A percentile compares a stretch with the other conserved stretches of the same genome.
Conservation (phyloP, 2,888 invertebrate species). For the Ochropleura leucogaster region DNA sequence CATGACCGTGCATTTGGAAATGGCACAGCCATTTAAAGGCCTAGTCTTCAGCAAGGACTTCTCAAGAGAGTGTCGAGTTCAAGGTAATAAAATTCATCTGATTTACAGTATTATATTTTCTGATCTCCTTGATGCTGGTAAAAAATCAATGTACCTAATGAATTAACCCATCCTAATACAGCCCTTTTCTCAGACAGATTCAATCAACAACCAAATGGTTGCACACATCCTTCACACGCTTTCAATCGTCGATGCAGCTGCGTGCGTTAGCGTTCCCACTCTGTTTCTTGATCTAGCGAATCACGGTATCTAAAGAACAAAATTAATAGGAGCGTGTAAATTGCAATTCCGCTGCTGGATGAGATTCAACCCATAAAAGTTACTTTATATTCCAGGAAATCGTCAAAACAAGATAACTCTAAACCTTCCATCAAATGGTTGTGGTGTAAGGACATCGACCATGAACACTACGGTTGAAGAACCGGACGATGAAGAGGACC, state of each 20-base stretch:
- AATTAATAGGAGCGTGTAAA: neutral
- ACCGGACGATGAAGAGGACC: slow-evolving; percentile 84
- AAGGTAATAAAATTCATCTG: slow-evolving; percentile 82
- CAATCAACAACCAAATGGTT: neutral
- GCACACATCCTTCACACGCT: neutral
- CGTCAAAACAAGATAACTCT: slow-evolving; percentile 85
- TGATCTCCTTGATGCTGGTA: neutral
- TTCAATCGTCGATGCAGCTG: neutral
- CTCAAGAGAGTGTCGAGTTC: slow-evolving; percentile 92
- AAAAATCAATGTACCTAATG: neutral
- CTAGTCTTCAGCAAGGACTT: slow-evolving; percentile 94
- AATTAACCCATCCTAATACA: neutral
- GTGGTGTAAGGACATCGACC: slow-evolving; percentile 92
- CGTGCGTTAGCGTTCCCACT: neutral
- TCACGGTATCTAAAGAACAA: neutral
- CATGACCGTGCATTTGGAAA: slow-evolving; percentile 91
- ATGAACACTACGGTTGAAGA: slow-evolving; percentile 81
- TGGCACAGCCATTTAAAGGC: slow-evolving; percentile 93
- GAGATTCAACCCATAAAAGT: neutral
- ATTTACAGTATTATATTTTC: neutral
- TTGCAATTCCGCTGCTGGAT: neutral
- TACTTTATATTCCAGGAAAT: slow-evolving; percentile 79
- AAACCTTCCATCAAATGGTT: slow-evolving; percentile 91
- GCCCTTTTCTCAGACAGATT: neutral
- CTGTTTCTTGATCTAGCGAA: neutral